Conservation (phyloP, 2,888 invertebrate genomes). For the Andrena trimmerana region DNA sequence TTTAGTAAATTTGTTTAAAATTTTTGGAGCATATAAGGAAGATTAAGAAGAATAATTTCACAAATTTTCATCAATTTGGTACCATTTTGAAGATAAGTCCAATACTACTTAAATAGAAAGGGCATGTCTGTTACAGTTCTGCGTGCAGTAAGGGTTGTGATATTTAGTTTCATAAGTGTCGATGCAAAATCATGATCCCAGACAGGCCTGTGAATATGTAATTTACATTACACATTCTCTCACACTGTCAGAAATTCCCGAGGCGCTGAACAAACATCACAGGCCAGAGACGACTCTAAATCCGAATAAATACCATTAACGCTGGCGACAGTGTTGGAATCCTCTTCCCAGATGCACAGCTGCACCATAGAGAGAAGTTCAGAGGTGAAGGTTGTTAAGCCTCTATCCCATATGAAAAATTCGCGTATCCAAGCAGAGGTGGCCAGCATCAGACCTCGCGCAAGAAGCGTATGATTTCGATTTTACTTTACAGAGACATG, state of each 20-base stretch:
- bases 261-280: background rate
- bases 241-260: background rate
- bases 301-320: conserved; percentile 13
- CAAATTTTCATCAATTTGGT: too few species aligned
- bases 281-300: background rate
- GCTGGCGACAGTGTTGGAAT: conserved; percentile 7
- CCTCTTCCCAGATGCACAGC: background rate
- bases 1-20: too few species aligned
- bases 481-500: conserved; percentile 45
- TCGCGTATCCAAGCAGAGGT: background rate
- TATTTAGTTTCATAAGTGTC: too few species aligned
- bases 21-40: too few species aligned
- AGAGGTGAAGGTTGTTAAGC: conserved; percentile 22
- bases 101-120: too few species aligned
- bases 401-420: conserved; percentile 19
- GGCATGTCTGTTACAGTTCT: too few species aligned
- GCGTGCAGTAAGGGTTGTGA: too few species aligned
- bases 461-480: conserved; percentile 56
- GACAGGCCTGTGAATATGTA: too few species aligned
- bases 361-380: conserved; percentile 5
- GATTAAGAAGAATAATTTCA: too few species aligned
- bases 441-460: conserved; percentile 54
- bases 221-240: too few species aligned
- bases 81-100: too few species aligned
- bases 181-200: too few species aligned